Percentiles rank a stretch among this genome's conserved stretches.
phyloP scores from a whole-genome alignment of 2,113 vertebrate species.

The Mobula hypostoma region DNA sequence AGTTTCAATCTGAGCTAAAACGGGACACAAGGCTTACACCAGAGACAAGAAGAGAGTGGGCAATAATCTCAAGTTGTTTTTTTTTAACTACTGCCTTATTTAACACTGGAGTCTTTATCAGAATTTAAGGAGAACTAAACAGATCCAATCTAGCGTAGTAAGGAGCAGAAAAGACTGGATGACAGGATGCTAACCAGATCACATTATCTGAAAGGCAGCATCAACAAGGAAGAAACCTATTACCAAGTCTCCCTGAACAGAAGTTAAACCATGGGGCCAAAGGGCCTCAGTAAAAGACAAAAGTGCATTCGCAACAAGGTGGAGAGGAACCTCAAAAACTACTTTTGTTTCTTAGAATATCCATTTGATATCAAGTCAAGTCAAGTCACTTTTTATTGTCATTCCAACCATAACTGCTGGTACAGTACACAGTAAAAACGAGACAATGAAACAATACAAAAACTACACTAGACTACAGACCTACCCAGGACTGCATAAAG shows the following conservation, averaged over 20 bases:
- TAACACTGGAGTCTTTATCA: background rate
- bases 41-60: background rate
- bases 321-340: background rate
- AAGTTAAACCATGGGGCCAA: background rate
- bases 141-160: background rate
- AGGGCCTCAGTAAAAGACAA: background rate
- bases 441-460: too few relatives aligned
- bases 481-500: too few relatives aligned
- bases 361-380: background rate
- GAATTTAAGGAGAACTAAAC: background rate
- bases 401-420: too few relatives aligned
- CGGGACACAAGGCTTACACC: background rate
- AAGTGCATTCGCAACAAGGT: background rate
- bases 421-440: too few relatives aligned
- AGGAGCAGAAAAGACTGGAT: background rate
- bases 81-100: background rate
- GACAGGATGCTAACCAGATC: background rate
- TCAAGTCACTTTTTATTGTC: too few relatives aligned
- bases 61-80: background rate
- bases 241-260: background rate
- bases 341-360: background rate
- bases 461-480: too few relatives aligned
- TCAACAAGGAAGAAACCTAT: background rate
- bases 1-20: background rate
- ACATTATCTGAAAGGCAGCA: background rate